Evolutionary conservation across 1,140 invertebrate genomes (phyloP).

Genomic region (Anastatus disparis): DNA sequence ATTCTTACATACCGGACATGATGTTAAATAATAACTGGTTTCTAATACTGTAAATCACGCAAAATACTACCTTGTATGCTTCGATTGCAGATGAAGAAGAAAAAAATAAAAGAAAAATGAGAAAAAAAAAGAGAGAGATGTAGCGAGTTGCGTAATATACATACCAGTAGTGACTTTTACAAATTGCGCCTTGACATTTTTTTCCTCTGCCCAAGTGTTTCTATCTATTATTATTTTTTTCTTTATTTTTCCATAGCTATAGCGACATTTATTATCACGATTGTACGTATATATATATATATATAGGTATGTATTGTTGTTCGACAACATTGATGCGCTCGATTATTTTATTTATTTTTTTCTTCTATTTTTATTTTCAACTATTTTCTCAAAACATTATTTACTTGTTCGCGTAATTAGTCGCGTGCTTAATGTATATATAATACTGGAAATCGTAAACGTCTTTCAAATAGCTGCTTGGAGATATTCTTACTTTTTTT

Average conservation of each 20-base stretch:
- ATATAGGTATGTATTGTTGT: too few species aligned
- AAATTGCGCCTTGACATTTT: slow-evolving; percentile 41
- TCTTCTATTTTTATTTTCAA: too few species aligned
- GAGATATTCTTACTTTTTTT: not conserved
- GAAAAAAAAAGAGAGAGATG: not conserved
- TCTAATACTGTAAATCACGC: slow-evolving; percentile 31
- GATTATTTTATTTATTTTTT: not conserved
- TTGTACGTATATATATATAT: too few species aligned
- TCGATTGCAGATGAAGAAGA: slow-evolving; percentile 13
- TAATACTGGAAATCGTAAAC: not conserved
- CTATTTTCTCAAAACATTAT: slow-evolving; percentile 8
- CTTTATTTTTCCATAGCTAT: slow-evolving; percentile 15
- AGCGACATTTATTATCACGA: slow-evolving; percentile 20
- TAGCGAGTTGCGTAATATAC: not conserved
- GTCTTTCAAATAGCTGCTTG: not conserved
- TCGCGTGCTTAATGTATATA: not conserved
- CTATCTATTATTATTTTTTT: slow-evolving; percentile 34
- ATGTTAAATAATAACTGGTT: slow-evolving; percentile 34
- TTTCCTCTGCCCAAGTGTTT: slow-evolving; percentile 39
- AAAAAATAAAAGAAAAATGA: not conserved
- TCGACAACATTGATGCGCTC: not conserved
- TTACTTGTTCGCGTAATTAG: slow-evolving; percentile 8
- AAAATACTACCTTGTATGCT: not conserved
- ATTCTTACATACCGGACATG: not conserved
- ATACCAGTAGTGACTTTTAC: slow-evolving; percentile 36